These are phyloP conservation scores for Drosophila multiciliata DNA, from an alignment of 2,888 invertebrate species.

Conservation along the genomic window DNA sequence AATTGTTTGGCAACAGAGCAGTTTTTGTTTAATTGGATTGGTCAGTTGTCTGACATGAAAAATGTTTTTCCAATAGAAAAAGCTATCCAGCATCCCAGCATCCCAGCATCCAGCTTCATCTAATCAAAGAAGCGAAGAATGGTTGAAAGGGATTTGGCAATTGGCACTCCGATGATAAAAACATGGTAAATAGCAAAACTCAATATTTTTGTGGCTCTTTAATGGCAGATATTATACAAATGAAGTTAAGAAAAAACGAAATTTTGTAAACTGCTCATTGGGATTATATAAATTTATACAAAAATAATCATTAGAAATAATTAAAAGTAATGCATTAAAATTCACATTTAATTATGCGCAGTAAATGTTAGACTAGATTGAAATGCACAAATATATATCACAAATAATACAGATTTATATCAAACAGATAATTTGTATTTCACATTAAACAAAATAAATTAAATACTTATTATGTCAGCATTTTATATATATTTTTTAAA, in stretches of 20 bases:
- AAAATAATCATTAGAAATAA: background rate
- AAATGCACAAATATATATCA: background rate
- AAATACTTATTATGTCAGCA: no score
- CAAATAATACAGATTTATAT: background rate
- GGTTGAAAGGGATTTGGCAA: background rate
- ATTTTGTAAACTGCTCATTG: background rate
- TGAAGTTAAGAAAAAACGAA: background rate
- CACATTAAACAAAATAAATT: background rate
- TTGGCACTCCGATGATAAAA: background rate
- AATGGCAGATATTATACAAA: background rate
- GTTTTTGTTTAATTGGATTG: conserved; percentile 65
- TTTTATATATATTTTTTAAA: no score
- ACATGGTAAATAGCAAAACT: background rate
- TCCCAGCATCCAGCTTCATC: conserved; percentile 40
- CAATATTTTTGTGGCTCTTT: background rate
- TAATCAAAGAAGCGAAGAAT: conserved; percentile 37
- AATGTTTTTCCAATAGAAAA: conserved; percentile 65
- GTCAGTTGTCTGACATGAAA: conserved; percentile 61
- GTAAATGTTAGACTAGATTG: no score
- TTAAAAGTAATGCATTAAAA: background rate
- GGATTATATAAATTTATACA: background rate
- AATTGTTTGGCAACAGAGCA: conserved; percentile 55
- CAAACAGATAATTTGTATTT: background rate
- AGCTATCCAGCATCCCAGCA: conserved; percentile 14
- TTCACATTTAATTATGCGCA: background rate